phyloP scores from a whole-genome alignment of 2,888 invertebrate genomes.

The Ommatoiulus sabulosus region DNA sequence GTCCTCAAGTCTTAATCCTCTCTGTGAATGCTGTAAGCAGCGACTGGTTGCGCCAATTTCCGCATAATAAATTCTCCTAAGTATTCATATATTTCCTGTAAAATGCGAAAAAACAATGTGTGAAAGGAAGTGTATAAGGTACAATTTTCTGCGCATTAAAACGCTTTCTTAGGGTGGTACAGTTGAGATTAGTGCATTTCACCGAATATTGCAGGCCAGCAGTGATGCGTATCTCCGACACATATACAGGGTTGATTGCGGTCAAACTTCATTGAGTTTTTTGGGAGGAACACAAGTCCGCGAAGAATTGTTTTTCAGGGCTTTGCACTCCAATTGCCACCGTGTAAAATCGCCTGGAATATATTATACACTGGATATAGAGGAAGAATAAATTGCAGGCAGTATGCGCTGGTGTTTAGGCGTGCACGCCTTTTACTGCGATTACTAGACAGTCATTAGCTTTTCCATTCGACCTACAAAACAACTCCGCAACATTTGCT shows the following conservation, averaged over 20 bases:
- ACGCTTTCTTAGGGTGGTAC: constrained; percentile 46
- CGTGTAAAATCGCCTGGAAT: background rate
- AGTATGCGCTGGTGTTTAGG: background rate
- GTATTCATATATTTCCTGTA: background rate
- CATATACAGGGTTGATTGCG: constrained; percentile 50
- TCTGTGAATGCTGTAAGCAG: background rate
- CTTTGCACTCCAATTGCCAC: constrained; percentile 52
- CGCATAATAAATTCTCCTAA: background rate
- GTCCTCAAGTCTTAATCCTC: background rate
- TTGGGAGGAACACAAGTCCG: constrained; percentile 23
- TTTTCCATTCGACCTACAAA: constrained; percentile 46
- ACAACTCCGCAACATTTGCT: background rate
- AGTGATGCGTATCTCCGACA: constrained; percentile 37
- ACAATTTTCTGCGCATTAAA: constrained; percentile 37
- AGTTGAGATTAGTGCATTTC: background rate
- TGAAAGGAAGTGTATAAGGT: background rate
- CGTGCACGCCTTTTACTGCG: background rate
- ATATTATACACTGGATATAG: background rate
- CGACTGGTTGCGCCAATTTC: constrained; percentile 1
- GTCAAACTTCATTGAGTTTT: constrained; percentile 50
- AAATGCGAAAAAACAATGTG: constrained; percentile 25
- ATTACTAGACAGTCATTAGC: constrained; percentile 49
- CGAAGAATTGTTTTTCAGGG: constrained; percentile 13
- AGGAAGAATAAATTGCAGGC: background rate
- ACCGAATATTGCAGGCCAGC: constrained; percentile 30